Evolutionary conservation across 2,888 invertebrate species (phyloP).

Genomic region (Beris morrisii): DNA sequence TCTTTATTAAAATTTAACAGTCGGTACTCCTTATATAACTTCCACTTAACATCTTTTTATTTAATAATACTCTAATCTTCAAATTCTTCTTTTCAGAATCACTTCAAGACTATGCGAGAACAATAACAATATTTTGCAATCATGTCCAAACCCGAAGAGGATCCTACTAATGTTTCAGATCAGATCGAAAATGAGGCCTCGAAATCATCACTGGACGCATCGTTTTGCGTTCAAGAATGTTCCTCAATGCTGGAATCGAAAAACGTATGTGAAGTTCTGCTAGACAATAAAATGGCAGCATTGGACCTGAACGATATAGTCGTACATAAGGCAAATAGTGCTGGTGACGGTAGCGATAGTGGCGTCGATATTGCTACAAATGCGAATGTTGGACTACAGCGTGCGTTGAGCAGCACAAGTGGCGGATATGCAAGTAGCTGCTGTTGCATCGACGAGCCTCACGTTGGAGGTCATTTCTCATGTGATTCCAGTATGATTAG

Average conservation of each 20-base stretch:
- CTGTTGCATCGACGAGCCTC: conserved; percentile 59
- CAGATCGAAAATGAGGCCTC: conserved; percentile 17
- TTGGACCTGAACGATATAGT: conserved; percentile 56
- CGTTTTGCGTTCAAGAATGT: conserved; percentile 31
- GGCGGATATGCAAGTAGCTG: conserved; percentile 71
- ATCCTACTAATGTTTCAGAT: neutral
- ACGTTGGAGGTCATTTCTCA: conserved; percentile 62
- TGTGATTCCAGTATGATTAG: conserved; percentile 79
- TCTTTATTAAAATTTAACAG: too few relatives aligned
- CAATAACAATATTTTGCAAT: neutral
- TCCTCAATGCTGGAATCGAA: conserved; percentile 33
- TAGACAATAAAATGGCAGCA: conserved; percentile 47
- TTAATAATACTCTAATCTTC: too few relatives aligned
- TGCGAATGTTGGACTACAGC: conserved; percentile 55
- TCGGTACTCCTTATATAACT: too few relatives aligned
- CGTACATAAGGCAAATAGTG: conserved; percentile 66
- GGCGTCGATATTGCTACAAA: conserved; percentile 69
- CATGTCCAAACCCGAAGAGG: conserved; percentile 16
- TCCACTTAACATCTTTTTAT: too few relatives aligned
- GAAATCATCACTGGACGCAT: conserved; percentile 27
- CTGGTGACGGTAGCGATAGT: conserved; percentile 75
- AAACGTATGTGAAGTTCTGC: conserved; percentile 44
- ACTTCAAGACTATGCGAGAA: conserved; percentile 1
- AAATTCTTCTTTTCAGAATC: neutral
- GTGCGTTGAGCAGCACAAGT: conserved; percentile 62